Conservation (phyloP, 2,888 invertebrate species). For the Eupelmus urozonus region DNA sequence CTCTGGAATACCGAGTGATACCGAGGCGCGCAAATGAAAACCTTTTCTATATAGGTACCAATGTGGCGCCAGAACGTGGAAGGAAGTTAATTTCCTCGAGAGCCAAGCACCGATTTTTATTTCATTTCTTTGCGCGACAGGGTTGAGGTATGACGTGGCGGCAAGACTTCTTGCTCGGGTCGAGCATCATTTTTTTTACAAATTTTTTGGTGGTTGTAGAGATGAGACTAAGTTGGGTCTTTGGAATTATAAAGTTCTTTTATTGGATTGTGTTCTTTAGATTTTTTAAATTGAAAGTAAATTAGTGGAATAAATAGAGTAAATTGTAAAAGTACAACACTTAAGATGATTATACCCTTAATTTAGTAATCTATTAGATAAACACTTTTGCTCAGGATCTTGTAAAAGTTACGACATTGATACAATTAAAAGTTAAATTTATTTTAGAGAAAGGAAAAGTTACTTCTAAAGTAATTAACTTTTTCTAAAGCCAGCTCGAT, state of each 20-base stretch:
- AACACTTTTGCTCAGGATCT: neutral
- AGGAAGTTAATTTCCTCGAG: constrained; percentile 49
- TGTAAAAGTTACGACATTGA: neutral
- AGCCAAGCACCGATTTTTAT: constrained; percentile 40
- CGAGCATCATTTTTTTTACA: no score
- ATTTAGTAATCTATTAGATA: no score
- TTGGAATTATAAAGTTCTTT: no score
- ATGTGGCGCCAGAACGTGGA: constrained; percentile 7
- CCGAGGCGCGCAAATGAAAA: constrained; percentile 32
- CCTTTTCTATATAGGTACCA: neutral
- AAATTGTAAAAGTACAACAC: no score
- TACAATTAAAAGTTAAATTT: neutral
- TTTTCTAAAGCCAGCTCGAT: neutral
- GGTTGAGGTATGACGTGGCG: neutral
- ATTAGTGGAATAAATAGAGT: no score
- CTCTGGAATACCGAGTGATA: constrained; percentile 44
- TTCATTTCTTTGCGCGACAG: constrained; percentile 13
- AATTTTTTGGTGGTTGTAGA: no score
- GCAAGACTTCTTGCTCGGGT: neutral
- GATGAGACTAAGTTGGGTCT: no score
- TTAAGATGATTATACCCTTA: no score
- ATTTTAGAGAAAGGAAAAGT: neutral
- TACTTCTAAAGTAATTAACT: neutral
- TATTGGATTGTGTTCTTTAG: no score
- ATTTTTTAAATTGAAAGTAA: no score